Conservation (phyloP, 2,888 invertebrate genomes). For the Tiliacea aurago region DNA sequence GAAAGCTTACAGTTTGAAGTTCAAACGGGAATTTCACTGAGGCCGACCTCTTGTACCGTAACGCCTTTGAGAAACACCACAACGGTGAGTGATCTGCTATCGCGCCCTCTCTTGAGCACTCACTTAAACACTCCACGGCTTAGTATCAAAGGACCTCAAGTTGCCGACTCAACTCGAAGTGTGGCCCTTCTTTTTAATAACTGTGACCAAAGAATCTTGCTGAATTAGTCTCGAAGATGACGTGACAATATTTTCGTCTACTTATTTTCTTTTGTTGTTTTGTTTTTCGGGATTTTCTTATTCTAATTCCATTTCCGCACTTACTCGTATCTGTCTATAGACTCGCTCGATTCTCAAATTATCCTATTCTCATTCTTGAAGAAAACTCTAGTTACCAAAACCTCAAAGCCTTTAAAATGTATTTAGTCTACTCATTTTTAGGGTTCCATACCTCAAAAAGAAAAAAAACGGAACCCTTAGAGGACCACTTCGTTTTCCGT, state of each 20-base stretch:
- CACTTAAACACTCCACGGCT: constrained; percentile 81
- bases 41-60: constrained; percentile 59
- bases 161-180: constrained; percentile 69
- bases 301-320: neutral
- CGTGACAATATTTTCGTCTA: constrained; percentile 49
- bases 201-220: constrained; percentile 59
- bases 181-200: constrained; percentile 66
- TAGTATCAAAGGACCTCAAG: constrained; percentile 80
- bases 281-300: constrained; percentile 14
- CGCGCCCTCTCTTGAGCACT: constrained; percentile 76
- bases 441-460: too few species aligned
- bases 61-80: constrained; percentile 75
- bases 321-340: neutral
- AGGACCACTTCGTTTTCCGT: too few species aligned
- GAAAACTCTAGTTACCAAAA: neutral
- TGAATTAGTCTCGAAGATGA: constrained; percentile 61
- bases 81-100: constrained; percentile 76
- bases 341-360: neutral
- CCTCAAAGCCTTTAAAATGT: neutral
- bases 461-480: too few species aligned
- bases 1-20: constrained; percentile 65
- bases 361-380: neutral
- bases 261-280: constrained; percentile 36
- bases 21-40: constrained; percentile 67
- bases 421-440: neutral